A percentile compares a stretch with the other conserved stretches of the same genome.
Conservation (phyloP, 2,888 invertebrate genomes). For the Gerris lacustris region DNA sequence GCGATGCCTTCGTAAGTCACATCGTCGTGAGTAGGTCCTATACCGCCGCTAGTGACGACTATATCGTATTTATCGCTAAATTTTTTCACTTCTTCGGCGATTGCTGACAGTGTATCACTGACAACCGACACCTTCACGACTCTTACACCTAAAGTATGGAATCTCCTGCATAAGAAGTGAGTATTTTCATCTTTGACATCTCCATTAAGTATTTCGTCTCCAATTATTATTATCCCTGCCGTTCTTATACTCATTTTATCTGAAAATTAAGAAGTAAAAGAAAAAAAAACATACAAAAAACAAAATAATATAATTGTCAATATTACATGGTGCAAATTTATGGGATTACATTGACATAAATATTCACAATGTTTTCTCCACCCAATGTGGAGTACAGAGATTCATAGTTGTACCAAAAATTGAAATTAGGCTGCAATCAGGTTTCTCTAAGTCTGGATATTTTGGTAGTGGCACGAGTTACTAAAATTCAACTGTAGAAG, state of each 20-base stretch:
- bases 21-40: conserved; percentile 59
- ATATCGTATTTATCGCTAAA: conserved; percentile 49
- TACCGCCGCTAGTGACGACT: conserved; percentile 61
- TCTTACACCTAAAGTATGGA: conserved; percentile 43
- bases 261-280: background rate
- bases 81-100: conserved; percentile 48
- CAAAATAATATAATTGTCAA: background rate
- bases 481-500: too few relatives aligned
- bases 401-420: too few relatives aligned
- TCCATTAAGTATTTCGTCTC: conserved; percentile 56
- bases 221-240: conserved; percentile 43
- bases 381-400: too few relatives aligned
- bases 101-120: conserved; percentile 50
- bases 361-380: too few relatives aligned
- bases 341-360: too few relatives aligned
- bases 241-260: conserved; percentile 23
- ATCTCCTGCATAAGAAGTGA: conserved; percentile 41
- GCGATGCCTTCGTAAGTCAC: conserved; percentile 50
- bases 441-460: too few relatives aligned
- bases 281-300: background rate
- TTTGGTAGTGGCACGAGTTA: too few relatives aligned
- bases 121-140: conserved; percentile 49
- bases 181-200: conserved; percentile 51
- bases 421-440: too few relatives aligned
- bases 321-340: background rate